These are phyloP conservation scores for Trichechus manatus DNA, from an alignment of 2,113 vertebrate genomes.

Conservation along the genomic window DNA sequence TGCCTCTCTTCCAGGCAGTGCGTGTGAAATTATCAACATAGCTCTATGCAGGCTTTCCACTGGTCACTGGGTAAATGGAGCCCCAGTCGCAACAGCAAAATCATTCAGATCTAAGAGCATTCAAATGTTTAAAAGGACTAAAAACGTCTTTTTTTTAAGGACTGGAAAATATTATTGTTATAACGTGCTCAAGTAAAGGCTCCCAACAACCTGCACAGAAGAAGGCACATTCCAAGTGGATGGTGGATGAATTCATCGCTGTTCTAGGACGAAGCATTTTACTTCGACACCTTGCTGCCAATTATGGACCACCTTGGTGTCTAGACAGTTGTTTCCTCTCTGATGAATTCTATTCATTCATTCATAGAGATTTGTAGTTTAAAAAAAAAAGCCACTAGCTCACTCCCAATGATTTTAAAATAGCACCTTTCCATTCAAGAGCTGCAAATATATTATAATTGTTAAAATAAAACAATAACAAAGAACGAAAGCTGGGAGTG, in stretches of 20 bases:
- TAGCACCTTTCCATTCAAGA: slow-evolving; percentile 20
- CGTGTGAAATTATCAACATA: neutral
- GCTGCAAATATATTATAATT: slow-evolving; percentile 2
- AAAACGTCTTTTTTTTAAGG: neutral
- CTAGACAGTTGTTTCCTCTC: neutral
- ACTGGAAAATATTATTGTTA: neutral
- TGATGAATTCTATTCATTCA: neutral
- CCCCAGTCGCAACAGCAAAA: neutral
- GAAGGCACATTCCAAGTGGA: neutral
- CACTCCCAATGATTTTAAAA: slow-evolving; percentile 10
- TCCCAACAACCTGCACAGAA: neutral
- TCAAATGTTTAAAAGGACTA: neutral
- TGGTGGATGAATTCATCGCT: neutral
- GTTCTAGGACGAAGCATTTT: slow-evolving; percentile 9
- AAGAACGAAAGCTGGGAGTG: neutral
- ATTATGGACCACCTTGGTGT: neutral
- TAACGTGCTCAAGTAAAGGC: neutral
- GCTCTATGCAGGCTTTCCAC: neutral
- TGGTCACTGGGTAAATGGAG: neutral
- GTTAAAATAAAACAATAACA: neutral
- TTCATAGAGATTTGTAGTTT: slow-evolving; percentile 15
- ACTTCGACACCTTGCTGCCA: neutral
- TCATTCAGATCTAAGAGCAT: neutral
- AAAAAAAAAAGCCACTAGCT: slow-evolving; percentile 41
- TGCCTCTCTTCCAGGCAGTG: neutral